These are phyloP conservation scores for Peromyscus aztecus DNA, from an alignment of 2,797 vertebrate genomes.

Conservation along the genomic window DNA sequence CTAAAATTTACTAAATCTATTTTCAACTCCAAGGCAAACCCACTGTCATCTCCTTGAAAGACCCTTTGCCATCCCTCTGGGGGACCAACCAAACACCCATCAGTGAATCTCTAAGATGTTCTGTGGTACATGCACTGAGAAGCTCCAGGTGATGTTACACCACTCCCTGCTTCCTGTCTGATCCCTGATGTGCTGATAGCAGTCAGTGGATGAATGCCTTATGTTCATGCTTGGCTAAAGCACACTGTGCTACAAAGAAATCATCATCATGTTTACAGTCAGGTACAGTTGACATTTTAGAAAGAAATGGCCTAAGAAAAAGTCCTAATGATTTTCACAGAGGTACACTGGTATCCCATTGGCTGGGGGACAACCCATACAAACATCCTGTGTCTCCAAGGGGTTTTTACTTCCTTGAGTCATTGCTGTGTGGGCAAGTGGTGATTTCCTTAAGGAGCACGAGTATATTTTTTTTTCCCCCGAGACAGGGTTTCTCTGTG, in stretches of 20 bases:
- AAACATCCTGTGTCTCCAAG: background rate
- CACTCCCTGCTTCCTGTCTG: background rate
- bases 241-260: background rate
- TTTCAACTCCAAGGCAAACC: background rate
- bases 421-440: background rate
- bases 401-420: background rate
- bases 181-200: background rate
- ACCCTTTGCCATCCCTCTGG: background rate
- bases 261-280: background rate
- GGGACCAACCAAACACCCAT: background rate
- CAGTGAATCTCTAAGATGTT: background rate
- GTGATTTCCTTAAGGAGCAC: background rate
- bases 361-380: background rate
- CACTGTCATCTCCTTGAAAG: background rate
- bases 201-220: background rate
- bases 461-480: too few relatives aligned
- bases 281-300: background rate
- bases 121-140: rapidly evolving
- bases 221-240: background rate
- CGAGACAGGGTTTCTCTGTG: too few relatives aligned
- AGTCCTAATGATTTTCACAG: rapidly evolving
- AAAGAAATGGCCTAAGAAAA: background rate
- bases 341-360: rapidly evolving
- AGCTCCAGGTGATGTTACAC: rapidly evolving
- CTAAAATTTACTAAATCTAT: background rate